Conservation (phyloP, 2,797 vertebrate species). For the Notolabrus celidotus region DNA sequence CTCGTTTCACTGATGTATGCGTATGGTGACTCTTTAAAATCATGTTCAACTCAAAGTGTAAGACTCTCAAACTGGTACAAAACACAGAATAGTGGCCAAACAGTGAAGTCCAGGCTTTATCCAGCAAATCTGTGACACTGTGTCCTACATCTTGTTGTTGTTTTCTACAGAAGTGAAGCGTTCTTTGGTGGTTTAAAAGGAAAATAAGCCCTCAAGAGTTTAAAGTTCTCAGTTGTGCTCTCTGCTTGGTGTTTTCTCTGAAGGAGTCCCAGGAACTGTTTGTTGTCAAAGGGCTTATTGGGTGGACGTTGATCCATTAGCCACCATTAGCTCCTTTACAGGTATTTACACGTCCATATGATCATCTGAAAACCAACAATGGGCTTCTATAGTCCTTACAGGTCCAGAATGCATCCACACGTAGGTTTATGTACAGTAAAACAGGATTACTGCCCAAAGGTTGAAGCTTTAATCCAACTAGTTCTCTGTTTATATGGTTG, state of each 20-base stretch:
- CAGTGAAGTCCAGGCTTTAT: too few relatives aligned
- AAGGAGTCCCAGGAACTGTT: conserved; percentile 1
- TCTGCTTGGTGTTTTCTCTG: neutral
- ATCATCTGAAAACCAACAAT: neutral
- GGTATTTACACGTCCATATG: neutral
- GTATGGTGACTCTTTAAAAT: too few relatives aligned
- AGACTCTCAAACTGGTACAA: too few relatives aligned
- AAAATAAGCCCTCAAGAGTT: neutral
- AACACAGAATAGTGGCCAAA: too few relatives aligned
- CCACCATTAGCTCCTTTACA: neutral
- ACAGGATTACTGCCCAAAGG: neutral
- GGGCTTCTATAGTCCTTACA: neutral
- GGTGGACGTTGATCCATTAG: neutral
- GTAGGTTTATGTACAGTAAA: neutral
- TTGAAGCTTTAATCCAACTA: neutral
- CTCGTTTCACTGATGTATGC: too few relatives aligned
- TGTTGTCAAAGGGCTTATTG: neutral
- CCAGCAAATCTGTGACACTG: too few relatives aligned
- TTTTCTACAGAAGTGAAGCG: too few relatives aligned
- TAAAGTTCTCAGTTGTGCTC: neutral
- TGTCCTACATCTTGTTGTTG: neutral
- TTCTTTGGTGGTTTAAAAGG: neutral
- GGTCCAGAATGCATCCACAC: neutral
- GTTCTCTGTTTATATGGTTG: neutral
- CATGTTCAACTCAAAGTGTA: too few relatives aligned